These are phyloP conservation scores for Lepidostoma basale DNA, from an alignment of 1,140 invertebrate genomes.

Conservation along the genomic window DNA sequence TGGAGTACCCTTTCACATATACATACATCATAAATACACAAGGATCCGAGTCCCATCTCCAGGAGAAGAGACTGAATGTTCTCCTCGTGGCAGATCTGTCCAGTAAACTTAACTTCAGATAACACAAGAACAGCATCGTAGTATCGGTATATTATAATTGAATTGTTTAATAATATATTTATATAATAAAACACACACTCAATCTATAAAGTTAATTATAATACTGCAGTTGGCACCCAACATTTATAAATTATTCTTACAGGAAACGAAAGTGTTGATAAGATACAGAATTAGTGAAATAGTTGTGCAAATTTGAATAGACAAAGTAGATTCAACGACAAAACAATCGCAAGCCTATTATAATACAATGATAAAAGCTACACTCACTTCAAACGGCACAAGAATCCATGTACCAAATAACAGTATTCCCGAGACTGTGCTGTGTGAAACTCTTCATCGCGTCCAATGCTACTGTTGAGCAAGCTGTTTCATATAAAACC, in stretches of 20 bases:
- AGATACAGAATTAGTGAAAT: constrained; percentile 15
- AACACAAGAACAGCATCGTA: neutral
- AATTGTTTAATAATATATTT: constrained; percentile 28
- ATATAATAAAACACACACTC: constrained; percentile 36
- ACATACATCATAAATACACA: constrained; percentile 1
- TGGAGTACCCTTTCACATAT: constrained; percentile 8
- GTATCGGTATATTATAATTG: constrained; percentile 9
- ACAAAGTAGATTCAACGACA: neutral
- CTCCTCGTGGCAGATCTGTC: too few species aligned
- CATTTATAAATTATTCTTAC: constrained; percentile 39
- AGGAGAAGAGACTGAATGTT: too few species aligned
- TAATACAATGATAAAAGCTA: neutral
- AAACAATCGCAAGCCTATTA: neutral
- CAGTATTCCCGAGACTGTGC: too few species aligned
- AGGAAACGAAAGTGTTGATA: constrained; percentile 8
- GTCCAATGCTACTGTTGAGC: too few species aligned
- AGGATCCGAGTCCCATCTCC: too few species aligned
- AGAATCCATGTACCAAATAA: too few species aligned
- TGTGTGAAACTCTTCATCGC: too few species aligned
- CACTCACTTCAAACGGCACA: too few species aligned
- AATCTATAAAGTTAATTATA: constrained; percentile 37
- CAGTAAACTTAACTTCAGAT: neutral
- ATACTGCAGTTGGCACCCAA: constrained; percentile 45
- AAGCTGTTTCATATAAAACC: too few species aligned
- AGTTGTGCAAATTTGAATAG: constrained; percentile 17